Evolutionary conservation across 1,140 invertebrate species (phyloP), one percentile per base, ranked within the genome.

Genomic region (Scylla paramamosain): DNA sequence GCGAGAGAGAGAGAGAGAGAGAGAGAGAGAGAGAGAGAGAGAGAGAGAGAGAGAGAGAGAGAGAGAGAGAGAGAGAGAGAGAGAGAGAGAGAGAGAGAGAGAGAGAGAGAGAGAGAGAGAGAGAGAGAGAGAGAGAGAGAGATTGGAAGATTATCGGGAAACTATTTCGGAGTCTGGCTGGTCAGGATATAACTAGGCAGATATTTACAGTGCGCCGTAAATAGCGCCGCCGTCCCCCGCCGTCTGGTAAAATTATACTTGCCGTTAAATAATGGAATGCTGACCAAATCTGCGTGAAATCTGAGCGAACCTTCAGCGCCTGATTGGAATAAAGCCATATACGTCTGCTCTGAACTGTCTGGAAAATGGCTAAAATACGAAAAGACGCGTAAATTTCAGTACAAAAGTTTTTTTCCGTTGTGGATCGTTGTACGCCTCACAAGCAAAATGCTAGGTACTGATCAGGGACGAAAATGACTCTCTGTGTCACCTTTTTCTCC

Each of bases 131-230:
- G n/a, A 77, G 67, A 77, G 25, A 77, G 67, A 77, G 67, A 77
- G 67, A 77, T 77, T n/a, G 67, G 16, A 77, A 77, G 67, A 77
- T 77, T 77, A 77, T 77, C 67, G 67, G 67, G 67, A 77, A 77
- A 77, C 67, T 77, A 77, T 77, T 77, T 77, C 1, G 67, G n/a
- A n/a, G 67, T 77, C 67, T 25, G 67, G 67, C n/a, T 77, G 67
- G 16, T 77, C 67, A 77, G 25, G 67, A 77, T 77, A 77, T 77
- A 77, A 77, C 20, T 77, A 77, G 25, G 67, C 16, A 77, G 67
- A 77, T 77, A 77, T 77, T 77, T 77, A 77, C n/a, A n/a, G 25
- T n/a, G 20, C 20, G 67, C 67, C 67, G 67, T 77, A 77, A 77
- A 77, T n/a, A 25, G 67, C 1, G 12, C 6, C 67, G n/a, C 67